Percentiles rank a stretch among this genome's conserved stretches.
phyloP scores from a whole-genome alignment of 2,797 vertebrate species.

The Dermochelys coriacea region DNA sequence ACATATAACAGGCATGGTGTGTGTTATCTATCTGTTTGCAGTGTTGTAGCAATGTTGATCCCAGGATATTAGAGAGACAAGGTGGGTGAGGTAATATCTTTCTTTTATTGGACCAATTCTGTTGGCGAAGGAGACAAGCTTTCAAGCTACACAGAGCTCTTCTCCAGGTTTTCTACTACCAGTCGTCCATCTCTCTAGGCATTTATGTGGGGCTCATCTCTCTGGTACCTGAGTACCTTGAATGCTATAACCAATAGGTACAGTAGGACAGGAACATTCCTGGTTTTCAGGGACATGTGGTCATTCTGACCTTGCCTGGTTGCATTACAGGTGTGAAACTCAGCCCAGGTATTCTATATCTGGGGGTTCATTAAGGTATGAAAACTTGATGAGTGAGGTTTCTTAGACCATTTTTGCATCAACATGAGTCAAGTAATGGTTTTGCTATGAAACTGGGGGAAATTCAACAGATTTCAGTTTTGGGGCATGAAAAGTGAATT shows the following conservation, averaged over 20 bases:
- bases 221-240: neutral
- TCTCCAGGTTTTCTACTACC: neutral
- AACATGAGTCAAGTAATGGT: neutral
- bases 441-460: neutral
- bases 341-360: neutral
- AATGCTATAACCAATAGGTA: neutral
- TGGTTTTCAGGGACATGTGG: neutral
- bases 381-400: neutral
- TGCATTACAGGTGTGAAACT: neutral
- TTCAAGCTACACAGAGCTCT: neutral
- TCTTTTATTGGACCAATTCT: neutral
- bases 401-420: accelerated
- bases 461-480: neutral
- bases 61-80: neutral
- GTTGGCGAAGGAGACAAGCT: neutral
- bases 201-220: neutral
- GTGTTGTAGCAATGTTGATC: neutral
- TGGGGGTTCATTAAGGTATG: neutral
- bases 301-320: neutral
- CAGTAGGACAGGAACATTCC: neutral
- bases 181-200: neutral
- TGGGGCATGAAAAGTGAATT: neutral
- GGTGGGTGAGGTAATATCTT: neutral
- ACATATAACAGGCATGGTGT: neutral
- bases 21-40: neutral